Percentiles rank a stretch among this genome's conserved stretches.
Conservation (phyloP, 2,888 invertebrate genomes). For the Eupithecia subumbrata region DNA sequence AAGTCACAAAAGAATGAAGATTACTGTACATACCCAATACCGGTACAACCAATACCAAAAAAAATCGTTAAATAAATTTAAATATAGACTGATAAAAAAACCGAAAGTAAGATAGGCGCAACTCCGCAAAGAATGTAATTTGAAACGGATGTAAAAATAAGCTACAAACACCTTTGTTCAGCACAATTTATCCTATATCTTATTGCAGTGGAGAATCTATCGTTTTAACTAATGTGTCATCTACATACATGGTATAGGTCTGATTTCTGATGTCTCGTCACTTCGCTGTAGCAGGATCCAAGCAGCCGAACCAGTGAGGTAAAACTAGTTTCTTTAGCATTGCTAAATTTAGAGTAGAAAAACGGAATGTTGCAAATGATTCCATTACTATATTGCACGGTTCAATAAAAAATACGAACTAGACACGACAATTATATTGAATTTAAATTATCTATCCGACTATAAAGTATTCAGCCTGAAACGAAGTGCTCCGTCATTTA, state of each 20-base stretch:
- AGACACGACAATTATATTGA: not conserved
- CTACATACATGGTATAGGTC: conserved; percentile 60
- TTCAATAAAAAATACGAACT: not conserved
- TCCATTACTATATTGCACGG: not conserved
- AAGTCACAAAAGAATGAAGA: not conserved
- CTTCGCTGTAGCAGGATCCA: conserved; percentile 37
- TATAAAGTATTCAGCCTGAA: conserved; percentile 20
- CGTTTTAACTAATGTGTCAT: conserved; percentile 66
- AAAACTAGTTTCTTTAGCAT: not conserved
- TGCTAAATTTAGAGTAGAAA: not conserved
- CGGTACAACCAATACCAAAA: not conserved
- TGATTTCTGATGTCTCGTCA: conserved; percentile 27
- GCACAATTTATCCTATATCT: conserved; percentile 61
- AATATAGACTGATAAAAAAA: not conserved
- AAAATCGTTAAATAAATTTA: not conserved
- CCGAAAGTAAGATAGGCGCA: not conserved
- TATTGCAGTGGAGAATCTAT: conserved; percentile 74
- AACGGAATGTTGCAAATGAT: not conserved
- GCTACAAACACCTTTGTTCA: conserved; percentile 47
- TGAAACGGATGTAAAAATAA: not conserved
- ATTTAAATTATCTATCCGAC: not conserved
- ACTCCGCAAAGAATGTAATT: not conserved
- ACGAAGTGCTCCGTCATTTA: conserved; percentile 22
- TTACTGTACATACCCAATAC: not conserved
- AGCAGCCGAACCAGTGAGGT: not conserved